Base-by-base conservation (phyloP, 2,113 vertebrate species). In the Platysteira castanea region DNA sequence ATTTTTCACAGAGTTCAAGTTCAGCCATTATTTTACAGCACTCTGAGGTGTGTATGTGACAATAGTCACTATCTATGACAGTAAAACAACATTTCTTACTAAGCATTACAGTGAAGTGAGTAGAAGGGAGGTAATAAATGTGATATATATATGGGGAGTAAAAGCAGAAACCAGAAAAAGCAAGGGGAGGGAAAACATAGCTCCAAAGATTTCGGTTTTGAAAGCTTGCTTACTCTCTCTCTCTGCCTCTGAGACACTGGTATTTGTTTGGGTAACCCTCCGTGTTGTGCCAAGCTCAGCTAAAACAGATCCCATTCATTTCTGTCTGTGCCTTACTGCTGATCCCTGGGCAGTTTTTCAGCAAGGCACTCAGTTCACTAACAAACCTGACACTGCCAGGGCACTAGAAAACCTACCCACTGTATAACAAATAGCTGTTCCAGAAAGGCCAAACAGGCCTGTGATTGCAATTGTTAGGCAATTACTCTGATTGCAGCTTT, bases 401-500 rank as follows among this genome's bases (percentile, higher is more conserved):
- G 39, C 77, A 71, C 77, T 96, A 90, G 82, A 78, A 88, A 87
- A 90, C 54, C 47, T 87, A 28, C 27, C 78, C 57, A n/a, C n/a
- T 70, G 47, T 53, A 78, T 44, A 95, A 87, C 68, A 86, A 94
- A 95, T 75, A 89, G 78, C 57, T 74, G 6, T 30, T 95, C 69
- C 77, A 90, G 59, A 87, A 89, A 89, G 93, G 83, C 82, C 93
- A 91, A 87, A 91, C 89, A 90, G 86, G 82, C 76, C 60, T 77
- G n/a, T 87, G 89, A 97, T 65, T 96, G 84, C 91, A 85, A 92
- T 71, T 83, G 89, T 95, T 90, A 74, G 57, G 56, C 87, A 93
- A 95, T 96, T 95, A 96, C 82, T 35, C 39, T 89, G 92, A 96
- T 90, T 96, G 91, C 67, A 93, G 87, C 84, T 94, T 96, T 83